phyloP scores from a whole-genome alignment of 2,888 invertebrate genomes.

The Parapristionchus giblindavisi region DNA sequence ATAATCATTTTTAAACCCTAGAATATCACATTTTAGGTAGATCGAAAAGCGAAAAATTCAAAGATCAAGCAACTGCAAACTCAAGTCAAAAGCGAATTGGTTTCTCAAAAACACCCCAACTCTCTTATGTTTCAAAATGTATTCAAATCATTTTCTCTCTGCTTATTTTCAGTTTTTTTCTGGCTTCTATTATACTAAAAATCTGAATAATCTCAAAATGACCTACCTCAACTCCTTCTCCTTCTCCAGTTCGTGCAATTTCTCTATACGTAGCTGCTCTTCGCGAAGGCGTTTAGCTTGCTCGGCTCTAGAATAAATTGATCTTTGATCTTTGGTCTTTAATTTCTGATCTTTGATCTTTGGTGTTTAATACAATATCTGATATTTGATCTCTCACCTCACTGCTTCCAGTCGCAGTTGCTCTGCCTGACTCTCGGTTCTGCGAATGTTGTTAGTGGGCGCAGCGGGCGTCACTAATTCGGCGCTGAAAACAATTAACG shows the following conservation, averaged over 20 bases:
- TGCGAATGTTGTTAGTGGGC: neutral
- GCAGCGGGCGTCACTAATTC: conserved; percentile 30
- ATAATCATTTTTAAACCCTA: neutral
- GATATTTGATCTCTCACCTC: conserved; percentile 25
- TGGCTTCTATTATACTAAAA: neutral
- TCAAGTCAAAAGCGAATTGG: no score
- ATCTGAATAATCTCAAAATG: neutral
- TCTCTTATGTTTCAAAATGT: neutral
- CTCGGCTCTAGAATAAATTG: conserved; percentile 32
- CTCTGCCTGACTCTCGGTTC: conserved; percentile 10
- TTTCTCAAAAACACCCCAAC: no score
- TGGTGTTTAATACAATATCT: neutral
- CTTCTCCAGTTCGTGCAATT: conserved; percentile 39
- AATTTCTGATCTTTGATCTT: no score
- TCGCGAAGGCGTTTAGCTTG: conserved; percentile 44
- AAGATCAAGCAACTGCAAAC: no score
- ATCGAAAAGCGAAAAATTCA: neutral
- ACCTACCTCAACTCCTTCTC: conserved; percentile 42
- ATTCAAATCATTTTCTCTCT: neutral
- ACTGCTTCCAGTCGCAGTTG: conserved; percentile 20
- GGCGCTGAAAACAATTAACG: conserved; percentile 19
- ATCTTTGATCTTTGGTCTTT: no score
- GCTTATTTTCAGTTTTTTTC: no score
- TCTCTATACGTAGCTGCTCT: conserved; percentile 41
- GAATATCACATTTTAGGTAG: neutral